A percentile compares a stretch with the other conserved stretches of the same genome.
Evolutionary conservation across 2,888 invertebrate species (phyloP).

Genomic region (Blastobasis adustella): DNA sequence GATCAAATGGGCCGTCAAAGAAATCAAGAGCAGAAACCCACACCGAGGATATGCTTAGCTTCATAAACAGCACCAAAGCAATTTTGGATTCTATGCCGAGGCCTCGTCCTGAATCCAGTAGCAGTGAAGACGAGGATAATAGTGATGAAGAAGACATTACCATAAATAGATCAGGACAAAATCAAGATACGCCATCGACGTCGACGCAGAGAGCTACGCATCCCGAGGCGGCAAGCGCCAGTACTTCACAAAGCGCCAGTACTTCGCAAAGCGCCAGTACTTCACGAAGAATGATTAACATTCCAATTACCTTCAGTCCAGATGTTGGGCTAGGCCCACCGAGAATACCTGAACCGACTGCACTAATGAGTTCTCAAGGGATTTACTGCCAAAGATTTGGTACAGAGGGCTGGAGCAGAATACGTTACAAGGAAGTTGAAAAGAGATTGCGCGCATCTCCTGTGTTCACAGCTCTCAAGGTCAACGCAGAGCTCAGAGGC

Average conservation of each 20-base stretch:
- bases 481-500: background rate
- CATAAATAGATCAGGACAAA: too few species aligned
- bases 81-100: background rate
- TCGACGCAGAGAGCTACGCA: too few species aligned
- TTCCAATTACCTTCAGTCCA: too few species aligned
- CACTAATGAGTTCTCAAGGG: constrained; percentile 5
- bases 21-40: background rate
- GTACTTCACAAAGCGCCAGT: background rate
- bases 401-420: constrained; percentile 3
- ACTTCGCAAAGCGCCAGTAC: background rate
- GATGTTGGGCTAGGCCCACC: background rate
- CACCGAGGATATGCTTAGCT: background rate
- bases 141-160: too few species aligned
- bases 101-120: background rate
- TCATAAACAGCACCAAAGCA: background rate
- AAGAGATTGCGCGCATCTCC: constrained; percentile 10
- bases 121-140: too few species aligned
- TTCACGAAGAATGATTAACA: background rate
- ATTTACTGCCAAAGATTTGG: constrained; percentile 8
- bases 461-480: background rate
- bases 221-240: background rate
- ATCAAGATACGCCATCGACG: too few species aligned
- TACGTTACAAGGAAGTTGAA: constrained; percentile 12
- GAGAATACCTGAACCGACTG: background rate
- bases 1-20: background rate